Evolutionary conservation across 2,888 invertebrate genomes (phyloP), one percentile per base, ranked within the genome.

Genomic region (Limenitis arthemis): DNA sequence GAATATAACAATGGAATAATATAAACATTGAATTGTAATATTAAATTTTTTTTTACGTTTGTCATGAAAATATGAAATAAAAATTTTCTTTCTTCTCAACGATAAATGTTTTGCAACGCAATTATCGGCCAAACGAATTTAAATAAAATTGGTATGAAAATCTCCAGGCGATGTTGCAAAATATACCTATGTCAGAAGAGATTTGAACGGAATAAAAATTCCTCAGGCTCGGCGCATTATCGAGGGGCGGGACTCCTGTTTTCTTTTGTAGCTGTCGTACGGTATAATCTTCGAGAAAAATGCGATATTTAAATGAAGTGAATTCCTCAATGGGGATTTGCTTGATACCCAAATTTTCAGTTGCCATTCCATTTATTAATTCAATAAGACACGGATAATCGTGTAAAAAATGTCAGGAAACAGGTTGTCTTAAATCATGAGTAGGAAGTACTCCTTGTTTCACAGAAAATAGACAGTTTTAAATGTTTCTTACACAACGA

Each of bases 251-350:
- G 70, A 65, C 76, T 77, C 71, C 83, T 85, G 84, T 85, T 84
- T 86, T 84, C 83, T 82, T 87, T 87, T 86, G 86, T 85, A 77
- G 84, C 82, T 83, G 84, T 83, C 85, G 83, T 84, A 80, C 82
- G 79, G 82, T 84, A 86, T 86, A 86, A 86, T 86, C 86, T 86
- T 84, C 77, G 77, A 79, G 83, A 86, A 86, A 86, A 86, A 86
- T 85, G 85, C 79, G 80, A 86, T 86, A 85, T 85, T 86, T 84
- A 86, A 86, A 86, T 86, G 83, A 86, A 82, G 81, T 71, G 72
- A 83, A 86, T 86, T 86, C 85, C 75, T 70, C 65, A 64, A 71
- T 75, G 75, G 78, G 75, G 76, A 76, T 77, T 79, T 75, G 66
- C 73, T 75, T 74, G 75, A 77, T 75, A 75, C 69, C 71, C 69